Percentiles rank a stretch among this genome's conserved stretches.
phyloP scores from a whole-genome alignment of 2,888 invertebrate species.

The Plebejus melissa region DNA sequence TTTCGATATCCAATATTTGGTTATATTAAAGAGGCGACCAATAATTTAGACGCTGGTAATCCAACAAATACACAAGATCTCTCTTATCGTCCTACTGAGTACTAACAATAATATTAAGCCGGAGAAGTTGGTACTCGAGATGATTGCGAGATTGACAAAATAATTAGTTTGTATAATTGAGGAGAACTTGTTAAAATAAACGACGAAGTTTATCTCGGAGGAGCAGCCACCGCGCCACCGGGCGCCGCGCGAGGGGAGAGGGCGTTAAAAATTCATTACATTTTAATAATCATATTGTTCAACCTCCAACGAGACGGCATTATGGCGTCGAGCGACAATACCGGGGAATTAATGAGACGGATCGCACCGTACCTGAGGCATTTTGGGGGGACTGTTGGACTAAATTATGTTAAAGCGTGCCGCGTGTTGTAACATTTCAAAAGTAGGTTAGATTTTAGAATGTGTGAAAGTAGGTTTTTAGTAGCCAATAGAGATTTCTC shows the following conservation, averaged over 20 bases:
- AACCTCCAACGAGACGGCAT: neutral
- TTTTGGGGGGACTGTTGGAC: neutral
- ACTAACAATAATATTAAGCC: neutral
- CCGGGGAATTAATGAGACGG: neutral
- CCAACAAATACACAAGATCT: neutral
- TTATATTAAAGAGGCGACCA: no score
- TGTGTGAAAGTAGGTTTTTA: neutral
- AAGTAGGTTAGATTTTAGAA: neutral
- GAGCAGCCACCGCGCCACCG: neutral
- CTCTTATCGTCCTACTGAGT: neutral
- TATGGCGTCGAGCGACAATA: neutral
- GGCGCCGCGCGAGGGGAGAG: neutral
- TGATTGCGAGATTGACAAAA: neutral
- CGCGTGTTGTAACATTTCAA: neutral
- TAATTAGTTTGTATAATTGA: constrained; percentile 8
- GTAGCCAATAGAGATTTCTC: neutral
- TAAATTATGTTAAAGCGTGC: neutral
- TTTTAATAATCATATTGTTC: constrained; percentile 12
- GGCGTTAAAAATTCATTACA: constrained; percentile 12
- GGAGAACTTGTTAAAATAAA: neutral
- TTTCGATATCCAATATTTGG: no score
- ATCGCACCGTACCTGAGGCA: neutral
- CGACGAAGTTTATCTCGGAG: neutral
- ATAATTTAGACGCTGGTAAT: neutral
- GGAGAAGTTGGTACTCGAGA: neutral